Base-by-base conservation (phyloP, 2,113 vertebrate genomes). In the Egretta garzetta region DNA sequence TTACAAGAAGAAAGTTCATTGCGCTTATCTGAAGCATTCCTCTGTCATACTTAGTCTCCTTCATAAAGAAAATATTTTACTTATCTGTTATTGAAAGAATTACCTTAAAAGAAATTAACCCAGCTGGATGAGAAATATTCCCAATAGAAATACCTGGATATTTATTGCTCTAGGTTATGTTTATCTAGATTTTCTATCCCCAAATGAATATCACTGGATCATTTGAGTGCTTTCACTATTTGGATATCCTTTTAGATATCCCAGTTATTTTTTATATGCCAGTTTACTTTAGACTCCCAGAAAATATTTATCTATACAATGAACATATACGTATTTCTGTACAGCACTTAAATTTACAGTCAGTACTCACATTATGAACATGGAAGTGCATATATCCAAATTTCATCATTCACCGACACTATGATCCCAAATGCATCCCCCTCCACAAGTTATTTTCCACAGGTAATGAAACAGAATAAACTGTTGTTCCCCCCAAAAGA, bases 401-500 rank as follows among this genome's bases (percentile, higher is more conserved):
- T 70, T 73, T 49, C 22, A 56, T 82, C 39, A 80, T 70, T 80
- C 50, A 86, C 16, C 55, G 56, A 9, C 37, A n/a, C 66, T 43
- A 72, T 49, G 37, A 81, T 62, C 22, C 9, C 58, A 87, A 72
- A 85, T 64, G 23, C 24, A 49, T 19, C 3, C 12, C 22, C 12
- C 6, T 64, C 33, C 41, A 50, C 2, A 75, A 64, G 22, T 0
- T 21, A 30, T 77, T 59, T 70, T 24, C 10, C 24, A 43, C 8
- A 30, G 7, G 11, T 41, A 80, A 79, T 60, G 35, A 93, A 81
- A 50, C 22, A 62, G 7, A 90, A 93, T 14, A 60, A 58, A 82
- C 17, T 53, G 12, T 35, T 60, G 9, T 45, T 33, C 4, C 2
- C 4, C 9, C 1, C 0, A 1, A 13, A 60, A 75, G 9, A 33